Evolutionary conservation across 2,888 invertebrate species (phyloP).

Genomic region (Acanthoscelides obtectus): DNA sequence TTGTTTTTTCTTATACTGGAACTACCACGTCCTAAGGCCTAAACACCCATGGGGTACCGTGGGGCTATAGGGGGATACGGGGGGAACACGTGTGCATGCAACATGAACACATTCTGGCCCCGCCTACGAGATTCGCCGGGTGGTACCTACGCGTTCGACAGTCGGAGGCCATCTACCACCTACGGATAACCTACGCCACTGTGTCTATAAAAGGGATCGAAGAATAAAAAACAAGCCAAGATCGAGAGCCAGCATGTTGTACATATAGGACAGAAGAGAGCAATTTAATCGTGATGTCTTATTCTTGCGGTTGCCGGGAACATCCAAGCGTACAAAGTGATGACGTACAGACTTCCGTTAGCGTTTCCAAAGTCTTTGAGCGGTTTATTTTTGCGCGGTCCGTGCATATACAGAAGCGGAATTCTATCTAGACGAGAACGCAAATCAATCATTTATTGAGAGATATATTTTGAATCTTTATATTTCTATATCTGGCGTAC

Average conservation of each 20-base stretch:
- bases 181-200: too few relatives aligned
- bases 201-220: neutral
- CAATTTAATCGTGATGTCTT: neutral
- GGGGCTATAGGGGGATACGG: too few relatives aligned
- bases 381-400: neutral
- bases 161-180: too few relatives aligned
- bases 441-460: neutral
- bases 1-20: too few relatives aligned
- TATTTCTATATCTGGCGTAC: neutral
- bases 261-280: neutral
- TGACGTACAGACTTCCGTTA: neutral
- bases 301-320: neutral
- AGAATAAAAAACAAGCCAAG: neutral
- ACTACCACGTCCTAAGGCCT: too few relatives aligned
- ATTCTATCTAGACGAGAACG: neutral
- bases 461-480: neutral
- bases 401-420: neutral
- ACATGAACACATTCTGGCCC: too few relatives aligned
- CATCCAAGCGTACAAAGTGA: neutral
- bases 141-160: too few relatives aligned
- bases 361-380: neutral
- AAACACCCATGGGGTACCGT: too few relatives aligned
- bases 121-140: too few relatives aligned
- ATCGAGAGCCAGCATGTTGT: neutral
- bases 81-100: too few relatives aligned